Evolutionary conservation across 2,888 invertebrate genomes (phyloP), one percentile per base, ranked within the genome.

Genomic region (Chymomyza amoena): DNA sequence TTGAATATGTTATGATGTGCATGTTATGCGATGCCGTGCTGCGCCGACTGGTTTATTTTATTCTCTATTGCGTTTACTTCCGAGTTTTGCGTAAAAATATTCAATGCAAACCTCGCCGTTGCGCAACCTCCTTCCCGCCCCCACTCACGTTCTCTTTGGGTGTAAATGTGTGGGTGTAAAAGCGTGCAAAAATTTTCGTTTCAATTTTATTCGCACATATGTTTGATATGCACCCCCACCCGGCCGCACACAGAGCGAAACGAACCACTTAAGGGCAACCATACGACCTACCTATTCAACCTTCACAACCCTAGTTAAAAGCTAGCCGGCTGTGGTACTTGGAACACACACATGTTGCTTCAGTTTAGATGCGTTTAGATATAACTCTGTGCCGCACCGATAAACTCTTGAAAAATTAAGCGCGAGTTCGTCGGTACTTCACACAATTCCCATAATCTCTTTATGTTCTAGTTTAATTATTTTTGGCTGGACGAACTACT

Each of bases 1-100:
- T 84, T 88, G 75, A 84, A 84, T 84, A 84, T 84, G 88, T 84
- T 84, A 84, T 88, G 84, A 88, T 84, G 84, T 80, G 72, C 67
- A 68, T 73, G 73, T 66, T 74, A 62, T 64, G 39, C 68, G 7
- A 32, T 32, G 61, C 61, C 39, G 18, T 16, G 7, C 50, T 9
- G 64, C 61, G 73, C 52, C 73, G 81, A 88, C 87, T 84, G 86
- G 84, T 86, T 87, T 86, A 72, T 56, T 68, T 78, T 76, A 72
- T 79, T 79, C 80, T 79, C 84, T 73, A 84, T 79, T 88, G 88
- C 88, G 83, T 78, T 76, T 79, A 88, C 88, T 84, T 84, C 88
- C 84, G 88, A 88, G 88, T 88, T 57, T 45, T 6, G 57, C 57
- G 57, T 20, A 57, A 57, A 57, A 57, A 28, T 28, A 57, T 25